Base-by-base conservation (phyloP, 1,140 invertebrate species). In the Bombus terrestris region DNA sequence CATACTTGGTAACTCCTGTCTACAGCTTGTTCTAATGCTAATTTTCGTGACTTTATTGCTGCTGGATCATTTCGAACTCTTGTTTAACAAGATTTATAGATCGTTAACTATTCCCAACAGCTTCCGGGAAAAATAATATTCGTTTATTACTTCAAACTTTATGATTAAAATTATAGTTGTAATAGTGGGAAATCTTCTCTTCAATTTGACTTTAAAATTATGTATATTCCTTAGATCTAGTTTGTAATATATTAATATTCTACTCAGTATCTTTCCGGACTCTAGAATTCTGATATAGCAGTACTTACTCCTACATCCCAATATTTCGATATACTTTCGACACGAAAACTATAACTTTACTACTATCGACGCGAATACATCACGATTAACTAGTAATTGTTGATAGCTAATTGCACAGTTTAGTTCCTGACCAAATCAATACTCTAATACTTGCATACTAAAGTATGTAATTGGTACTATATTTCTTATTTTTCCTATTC, bases 1-100 rank as follows among this genome's bases (percentile, higher is more conserved):
- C 62, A 53, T 28, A 3, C 64, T 37, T 37, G 18, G 10, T n/a
- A 25, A 57, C 37, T 79, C 1, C 5, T 66, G 13, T 57, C 39
- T 47, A 15, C 15, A 28, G 8, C 28, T 41, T 22, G 12, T n/a
- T 10, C 22, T 35, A 32, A 41, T 47, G 39, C 15, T 71, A 59
- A 79, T 59, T 28, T 35, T 35, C n/a, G 9, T 18, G 0, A 8
- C 6, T 84, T 79, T 72, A 84, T 35, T 43, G n/a, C 9, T 18
- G 22, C 13, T 62, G 25, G 25, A 78, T 69, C 1, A n/a, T 22
- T 37, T 37, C 12, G n/a, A 62, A 66, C 39, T 84, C 39, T 79
- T 18, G 53, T 71, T 85, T 64, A 80, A 12, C 32, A 80, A 85
- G 68, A 80, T 85, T 85, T 85, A 80, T 22, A 12, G 39, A 28